Evolutionary conservation across 1,140 invertebrate species (phyloP), one percentile per base, ranked within the genome.

Genomic region (Anagrus nilaparvatae): DNA sequence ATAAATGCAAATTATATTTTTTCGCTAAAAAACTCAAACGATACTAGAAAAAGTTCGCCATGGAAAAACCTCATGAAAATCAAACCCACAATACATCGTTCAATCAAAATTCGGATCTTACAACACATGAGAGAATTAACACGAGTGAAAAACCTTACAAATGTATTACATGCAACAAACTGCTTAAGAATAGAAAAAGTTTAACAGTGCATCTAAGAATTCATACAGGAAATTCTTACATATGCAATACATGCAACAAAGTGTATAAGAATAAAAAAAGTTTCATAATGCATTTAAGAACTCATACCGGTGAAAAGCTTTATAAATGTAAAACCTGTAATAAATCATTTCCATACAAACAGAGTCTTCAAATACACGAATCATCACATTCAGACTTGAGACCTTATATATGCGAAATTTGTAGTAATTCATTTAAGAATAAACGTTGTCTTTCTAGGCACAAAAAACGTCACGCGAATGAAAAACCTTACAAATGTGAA

Each of bases 401-500:
- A 61, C 78, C 83, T 10, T 87, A 84, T 56, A 67, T 79, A 24
- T 88, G 84, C 72, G 78, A 53, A 31, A 65, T 81, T 8, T 88
- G 84, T 56, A 67, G 68, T n/a, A 82, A 49, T 0, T 16, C 55
- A 0, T 64, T 63, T 12, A 55, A 60, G 3, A 62, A 61, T 14
- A 52, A 57, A 0, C 48, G 58, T 0, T 63, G 62, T 42, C 36
- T 64, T 0, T 54, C 44, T 17, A 50, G 51, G 30, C 69, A 72
- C 46, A 65, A 67, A 56, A 50, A 67, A 5, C 71, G 72, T 47
- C 79, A 82, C 43, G 70, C 74, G 3, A 82, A 84, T 3, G 82
- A 84, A 52, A 83, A 84, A 50, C 82, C 83, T 0, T 80, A 84
- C 53, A 64, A 73, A 23, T 87, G 84, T 50, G 74, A 81, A 48